A percentile compares a stretch with the other conserved stretches of the same genome.
phyloP scores from a whole-genome alignment of 2,888 invertebrate species.

The Acrobasis repandana region DNA sequence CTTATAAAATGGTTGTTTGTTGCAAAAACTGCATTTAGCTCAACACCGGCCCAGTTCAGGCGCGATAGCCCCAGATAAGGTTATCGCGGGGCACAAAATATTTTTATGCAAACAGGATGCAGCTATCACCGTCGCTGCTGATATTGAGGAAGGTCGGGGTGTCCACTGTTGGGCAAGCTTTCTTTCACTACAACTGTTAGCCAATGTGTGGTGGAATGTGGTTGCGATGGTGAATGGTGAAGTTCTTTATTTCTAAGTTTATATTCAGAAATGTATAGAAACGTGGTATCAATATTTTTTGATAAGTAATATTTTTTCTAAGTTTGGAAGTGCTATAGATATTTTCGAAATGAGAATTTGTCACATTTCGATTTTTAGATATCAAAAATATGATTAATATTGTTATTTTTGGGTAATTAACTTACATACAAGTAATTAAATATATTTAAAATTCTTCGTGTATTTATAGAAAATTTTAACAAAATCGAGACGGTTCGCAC shows the following conservation, averaged over 20 bases:
- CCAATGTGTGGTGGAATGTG: background rate
- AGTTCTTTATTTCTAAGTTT: too few species aligned
- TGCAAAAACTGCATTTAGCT: background rate
- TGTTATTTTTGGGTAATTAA: too few species aligned
- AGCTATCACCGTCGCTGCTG: conserved; percentile 58
- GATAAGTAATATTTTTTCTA: too few species aligned
- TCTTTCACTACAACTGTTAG: too few species aligned
- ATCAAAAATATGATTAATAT: too few species aligned
- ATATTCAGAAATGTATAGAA: too few species aligned
- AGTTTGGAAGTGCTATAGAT: too few species aligned
- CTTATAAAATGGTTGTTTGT: background rate
- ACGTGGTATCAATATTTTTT: too few species aligned
- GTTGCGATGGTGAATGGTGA: too few species aligned
- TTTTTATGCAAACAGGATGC: conserved; percentile 63
- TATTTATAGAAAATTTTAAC: background rate
- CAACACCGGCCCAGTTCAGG: background rate
- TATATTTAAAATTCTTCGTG: conserved; percentile 29
- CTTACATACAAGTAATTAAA: too few species aligned
- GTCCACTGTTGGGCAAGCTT: background rate
- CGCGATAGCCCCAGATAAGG: conserved; percentile 36
- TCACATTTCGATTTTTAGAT: too few species aligned
- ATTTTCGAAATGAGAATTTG: too few species aligned
- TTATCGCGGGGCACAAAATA: conserved; percentile 49
- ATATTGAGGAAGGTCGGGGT: conserved; percentile 72
- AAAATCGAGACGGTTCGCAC: background rate